Evolutionary conservation across 2,113 vertebrate genomes (phyloP).

Genomic region (Ciconia boyciana): DNA sequence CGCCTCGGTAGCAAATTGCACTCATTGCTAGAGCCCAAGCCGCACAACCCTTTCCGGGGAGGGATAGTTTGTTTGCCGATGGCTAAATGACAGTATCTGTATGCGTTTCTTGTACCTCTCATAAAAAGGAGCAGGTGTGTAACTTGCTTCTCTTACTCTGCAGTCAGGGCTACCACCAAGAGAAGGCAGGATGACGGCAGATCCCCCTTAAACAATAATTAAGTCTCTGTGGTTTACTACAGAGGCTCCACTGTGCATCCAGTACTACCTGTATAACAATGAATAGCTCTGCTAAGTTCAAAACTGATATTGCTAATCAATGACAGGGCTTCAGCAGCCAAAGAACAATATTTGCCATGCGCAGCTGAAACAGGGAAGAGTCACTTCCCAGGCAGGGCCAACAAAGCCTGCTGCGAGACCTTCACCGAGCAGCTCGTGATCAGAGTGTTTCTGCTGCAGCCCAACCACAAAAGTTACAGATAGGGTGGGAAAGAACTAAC

Average conservation of each 20-base stretch:
- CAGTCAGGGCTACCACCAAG: neutral
- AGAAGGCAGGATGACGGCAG: neutral
- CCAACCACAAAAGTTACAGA: neutral
- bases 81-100: neutral
- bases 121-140: neutral
- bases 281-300: neutral
- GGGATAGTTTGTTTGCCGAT: accelerated
- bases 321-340: neutral
- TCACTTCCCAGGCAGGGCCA: neutral
- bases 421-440: accelerated
- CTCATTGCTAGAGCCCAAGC: accelerated
- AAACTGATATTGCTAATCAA: neutral
- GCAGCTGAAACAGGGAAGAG: neutral
- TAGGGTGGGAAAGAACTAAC: neutral
- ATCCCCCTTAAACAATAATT: neutral
- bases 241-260: neutral
- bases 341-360: accelerated
- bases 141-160: neutral
- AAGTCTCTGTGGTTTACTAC: neutral
- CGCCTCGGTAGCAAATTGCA: accelerated
- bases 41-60: accelerated
- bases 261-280: neutral
- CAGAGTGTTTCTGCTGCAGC: neutral
- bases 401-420: neutral
- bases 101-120: neutral